Conservation (phyloP, 1,140 invertebrate genomes). For the Drosophila ogumai region DNA sequence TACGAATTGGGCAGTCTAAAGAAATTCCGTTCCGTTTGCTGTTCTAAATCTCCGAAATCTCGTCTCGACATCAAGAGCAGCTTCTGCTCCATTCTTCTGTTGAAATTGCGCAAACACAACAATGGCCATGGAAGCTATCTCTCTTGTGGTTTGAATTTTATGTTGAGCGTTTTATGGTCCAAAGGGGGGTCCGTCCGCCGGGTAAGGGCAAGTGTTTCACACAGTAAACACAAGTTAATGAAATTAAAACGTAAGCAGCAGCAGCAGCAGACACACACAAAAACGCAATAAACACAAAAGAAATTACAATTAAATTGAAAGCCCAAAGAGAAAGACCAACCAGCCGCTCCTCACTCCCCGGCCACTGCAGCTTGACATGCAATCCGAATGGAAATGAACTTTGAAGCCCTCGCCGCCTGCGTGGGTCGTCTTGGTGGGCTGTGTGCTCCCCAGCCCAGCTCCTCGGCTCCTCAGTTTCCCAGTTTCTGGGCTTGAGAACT, state of each 20-base stretch:
- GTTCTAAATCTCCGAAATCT: constrained; percentile 67
- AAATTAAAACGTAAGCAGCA: constrained; percentile 81
- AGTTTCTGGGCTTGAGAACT: constrained; percentile 46
- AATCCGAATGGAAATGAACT: constrained; percentile 80
- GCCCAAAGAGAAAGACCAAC: constrained; percentile 50
- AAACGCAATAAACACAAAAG: constrained; percentile 81
- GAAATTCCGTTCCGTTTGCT: constrained; percentile 46
- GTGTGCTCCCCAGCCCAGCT: constrained; percentile 1
- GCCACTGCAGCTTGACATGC: constrained; percentile 61
- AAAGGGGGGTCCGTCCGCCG: constrained; percentile 8
- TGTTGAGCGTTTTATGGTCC: constrained; percentile 61
- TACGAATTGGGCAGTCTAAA: constrained; percentile 37
- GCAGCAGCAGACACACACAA: constrained; percentile 42
- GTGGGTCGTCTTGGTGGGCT: constrained; percentile 49
- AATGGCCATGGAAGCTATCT: constrained; percentile 24
- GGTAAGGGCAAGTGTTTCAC: constrained; percentile 72
- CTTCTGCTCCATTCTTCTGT: constrained; percentile 54
- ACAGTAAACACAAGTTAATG: constrained; percentile 81
- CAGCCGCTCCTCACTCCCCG: constrained; percentile 1
- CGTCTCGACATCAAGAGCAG: constrained; percentile 63
- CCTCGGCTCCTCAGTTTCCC: constrained; percentile 16
- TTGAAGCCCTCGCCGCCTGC: constrained; percentile 51
- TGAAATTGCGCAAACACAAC: constrained; percentile 52
- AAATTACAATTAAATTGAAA: constrained; percentile 83
- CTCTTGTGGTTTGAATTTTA: constrained; percentile 67